Base-by-base conservation (phyloP, 2,888 invertebrate genomes). In the Graphium colonna region DNA sequence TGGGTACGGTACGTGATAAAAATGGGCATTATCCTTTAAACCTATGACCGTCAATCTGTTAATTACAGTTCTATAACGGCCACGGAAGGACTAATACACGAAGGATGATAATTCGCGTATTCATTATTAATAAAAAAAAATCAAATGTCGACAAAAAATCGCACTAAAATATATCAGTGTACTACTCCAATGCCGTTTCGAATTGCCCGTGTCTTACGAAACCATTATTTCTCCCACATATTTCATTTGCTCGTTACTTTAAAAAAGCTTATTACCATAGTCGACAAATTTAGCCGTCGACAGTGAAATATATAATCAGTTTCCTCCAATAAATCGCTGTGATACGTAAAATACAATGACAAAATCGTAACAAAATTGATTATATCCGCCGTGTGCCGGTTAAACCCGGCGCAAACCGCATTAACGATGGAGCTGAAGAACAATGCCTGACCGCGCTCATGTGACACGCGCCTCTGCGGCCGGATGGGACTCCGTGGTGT, bases 401-500 rank as follows among this genome's bases (percentile, higher is more conserved):
- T 60, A 60, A 61, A 62, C 61, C 61, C 63, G 62, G 63, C 64
- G 58, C 59, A 61, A 67, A 62, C 61, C 57, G 38, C 56, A 56
- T 45, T 45, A 52, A 52, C 45, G 38, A 49, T 47, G 56, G 49
- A 50, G 51, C 43, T 67, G 68, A 67, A 66, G 52, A 46, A 57
- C 68, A 65, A 64, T 52, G 57, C 48, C 51, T 60, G 60, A 65
- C 65, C 67, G 60, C 60, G 61, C 65, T 54, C 55, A 55, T 65
- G 64, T 63, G 71, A 71, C 78, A 75, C 73, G 76, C 65, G 73
- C 67, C 65, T 63, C 55, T 68, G 70, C 59, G 71, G 73, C 61
- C 62, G 63, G 63, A 65, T 61, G 63, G 59, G 54, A 51, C 52
- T 57, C 57, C 59, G 18, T 49, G 21, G 21, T 5, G 28, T 50